Percentiles rank a stretch among this genome's conserved stretches.
These are phyloP conservation scores for Autographa pulchrina DNA, from an alignment of 2,888 invertebrate species.

Conservation along the genomic window DNA sequence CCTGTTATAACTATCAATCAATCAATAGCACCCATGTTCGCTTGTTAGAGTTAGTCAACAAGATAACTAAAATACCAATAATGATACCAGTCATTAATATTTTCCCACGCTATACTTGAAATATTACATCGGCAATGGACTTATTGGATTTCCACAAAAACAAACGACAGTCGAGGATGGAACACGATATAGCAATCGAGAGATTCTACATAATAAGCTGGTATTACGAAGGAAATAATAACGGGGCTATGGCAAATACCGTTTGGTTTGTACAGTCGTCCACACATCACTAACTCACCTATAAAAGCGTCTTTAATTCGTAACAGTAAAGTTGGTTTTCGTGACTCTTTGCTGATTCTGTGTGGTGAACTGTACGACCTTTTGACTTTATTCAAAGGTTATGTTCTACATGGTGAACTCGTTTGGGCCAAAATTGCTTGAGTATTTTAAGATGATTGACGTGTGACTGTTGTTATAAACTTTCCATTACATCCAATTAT, in stretches of 20 bases:
- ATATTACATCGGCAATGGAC: constrained; percentile 16
- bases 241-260: constrained; percentile 53
- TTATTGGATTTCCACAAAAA: constrained; percentile 32
- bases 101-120: constrained; percentile 27
- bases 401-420: constrained; percentile 19
- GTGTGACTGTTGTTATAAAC: neutral
- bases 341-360: neutral
- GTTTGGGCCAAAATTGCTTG: constrained; percentile 24
- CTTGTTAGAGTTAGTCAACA: neutral
- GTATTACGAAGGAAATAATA: constrained; percentile 50
- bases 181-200: constrained; percentile 30
- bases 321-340: neutral
- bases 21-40: too few species aligned
- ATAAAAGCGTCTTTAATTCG: neutral
- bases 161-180: constrained; percentile 35
- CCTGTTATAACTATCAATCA: too few species aligned
- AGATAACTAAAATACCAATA: constrained; percentile 3
- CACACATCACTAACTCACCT: neutral
- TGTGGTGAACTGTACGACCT: constrained; percentile 31
- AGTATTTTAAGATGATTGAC: neutral
- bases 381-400: constrained; percentile 26
- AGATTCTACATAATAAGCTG: constrained; percentile 36
- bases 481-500: neutral
- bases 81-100: constrained; percentile 8
- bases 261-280: constrained; percentile 34